Conservation (phyloP, 1,140 invertebrate genomes). For the Laupala kohalensis region DNA sequence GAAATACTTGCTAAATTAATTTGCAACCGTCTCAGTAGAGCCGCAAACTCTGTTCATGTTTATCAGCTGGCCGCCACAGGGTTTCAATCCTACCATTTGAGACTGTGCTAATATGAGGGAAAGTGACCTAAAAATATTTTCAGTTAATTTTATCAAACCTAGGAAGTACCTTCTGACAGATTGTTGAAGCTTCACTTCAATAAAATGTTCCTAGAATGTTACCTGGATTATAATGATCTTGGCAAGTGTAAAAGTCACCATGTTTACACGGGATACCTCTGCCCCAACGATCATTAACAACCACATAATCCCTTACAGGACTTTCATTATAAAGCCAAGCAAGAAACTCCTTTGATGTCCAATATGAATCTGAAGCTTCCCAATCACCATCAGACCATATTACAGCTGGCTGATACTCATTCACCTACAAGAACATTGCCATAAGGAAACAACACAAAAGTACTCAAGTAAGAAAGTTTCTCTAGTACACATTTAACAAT, state of each 20-base stretch:
- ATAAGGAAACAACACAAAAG: too few relatives aligned
- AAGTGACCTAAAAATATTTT: too few relatives aligned
- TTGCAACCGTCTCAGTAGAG: too few relatives aligned
- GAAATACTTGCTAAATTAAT: too few relatives aligned
- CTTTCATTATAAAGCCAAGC: conserved; percentile 94
- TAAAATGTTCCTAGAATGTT: conserved; percentile 11
- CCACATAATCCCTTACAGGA: conserved; percentile 76
- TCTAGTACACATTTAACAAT: not conserved
- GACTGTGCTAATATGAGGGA: too few relatives aligned
- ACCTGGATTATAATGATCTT: conserved; percentile 80
- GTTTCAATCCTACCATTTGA: too few relatives aligned
- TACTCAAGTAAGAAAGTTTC: not conserved
- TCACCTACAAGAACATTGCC: conserved; percentile 26
- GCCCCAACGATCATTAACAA: conserved; percentile 84
- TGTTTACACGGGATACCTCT: conserved; percentile 62
- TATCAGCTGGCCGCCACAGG: too few relatives aligned
- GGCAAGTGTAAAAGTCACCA: conserved; percentile 75
- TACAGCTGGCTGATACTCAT: conserved; percentile 73
- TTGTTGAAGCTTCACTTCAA: not conserved
- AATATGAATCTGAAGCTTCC: conserved; percentile 71
- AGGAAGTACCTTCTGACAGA: not conserved
- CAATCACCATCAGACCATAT: conserved; percentile 92
- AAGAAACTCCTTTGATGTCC: conserved; percentile 63
- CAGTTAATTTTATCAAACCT: not conserved
- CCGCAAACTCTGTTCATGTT: too few relatives aligned